Evolutionary conservation across 1,140 invertebrate genomes (phyloP).

Genomic region (Venustaconcha ellipsiformis): DNA sequence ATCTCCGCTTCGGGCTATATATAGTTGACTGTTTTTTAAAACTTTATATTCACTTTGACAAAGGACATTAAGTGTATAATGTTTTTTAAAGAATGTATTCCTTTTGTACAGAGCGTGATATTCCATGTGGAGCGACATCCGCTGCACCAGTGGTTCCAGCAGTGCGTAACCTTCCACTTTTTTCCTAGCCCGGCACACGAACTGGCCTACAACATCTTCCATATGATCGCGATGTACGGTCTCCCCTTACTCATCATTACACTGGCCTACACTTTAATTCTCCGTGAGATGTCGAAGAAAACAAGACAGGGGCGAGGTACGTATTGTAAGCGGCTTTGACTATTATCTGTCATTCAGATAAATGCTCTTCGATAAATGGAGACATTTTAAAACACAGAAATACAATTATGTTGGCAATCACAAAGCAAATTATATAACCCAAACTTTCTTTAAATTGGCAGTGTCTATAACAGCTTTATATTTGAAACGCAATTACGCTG

Average conservation of each 20-base stretch:
- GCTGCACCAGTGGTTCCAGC: constrained; percentile 76
- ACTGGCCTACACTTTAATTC: constrained; percentile 87
- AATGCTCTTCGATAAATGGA: neutral
- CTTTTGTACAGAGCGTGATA: constrained; percentile 77
- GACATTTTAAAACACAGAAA: too few relatives aligned
- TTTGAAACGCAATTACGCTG: too few relatives aligned
- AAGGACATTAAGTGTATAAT: neutral
- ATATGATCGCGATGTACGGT: constrained; percentile 84
- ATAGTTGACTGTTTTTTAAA: too few relatives aligned
- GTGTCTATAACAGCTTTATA: too few relatives aligned
- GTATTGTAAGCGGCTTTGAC: constrained; percentile 11
- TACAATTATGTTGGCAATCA: too few relatives aligned
- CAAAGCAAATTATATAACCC: too few relatives aligned
- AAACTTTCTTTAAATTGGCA: too few relatives aligned
- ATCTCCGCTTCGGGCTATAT: too few relatives aligned
- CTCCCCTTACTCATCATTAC: constrained; percentile 87
- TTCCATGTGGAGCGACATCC: constrained; percentile 81
- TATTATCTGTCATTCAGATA: neutral
- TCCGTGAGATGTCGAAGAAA: constrained; percentile 80
- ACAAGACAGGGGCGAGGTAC: constrained; percentile 77
- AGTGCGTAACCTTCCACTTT: constrained; percentile 84
- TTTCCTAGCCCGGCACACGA: constrained; percentile 76
- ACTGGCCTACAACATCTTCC: constrained; percentile 82
- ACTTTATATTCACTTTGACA: too few relatives aligned
- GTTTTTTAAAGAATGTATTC: neutral